Conservation (phyloP, 2,113 vertebrate species). For the Glareola pratincola region DNA sequence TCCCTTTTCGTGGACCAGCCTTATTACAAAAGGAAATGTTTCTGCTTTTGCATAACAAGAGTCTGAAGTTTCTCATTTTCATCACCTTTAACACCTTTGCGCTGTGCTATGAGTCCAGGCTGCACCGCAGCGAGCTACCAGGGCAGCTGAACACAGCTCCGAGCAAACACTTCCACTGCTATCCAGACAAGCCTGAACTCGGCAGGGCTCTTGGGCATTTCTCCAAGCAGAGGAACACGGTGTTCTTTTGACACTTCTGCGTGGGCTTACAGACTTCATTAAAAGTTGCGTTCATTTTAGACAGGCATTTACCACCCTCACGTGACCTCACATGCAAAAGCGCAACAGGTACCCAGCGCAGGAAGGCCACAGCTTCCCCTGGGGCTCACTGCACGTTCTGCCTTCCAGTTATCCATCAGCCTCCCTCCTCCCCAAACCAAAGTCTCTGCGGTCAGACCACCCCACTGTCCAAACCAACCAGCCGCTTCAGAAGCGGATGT, state of each 20-base stretch:
- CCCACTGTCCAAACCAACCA: not conserved
- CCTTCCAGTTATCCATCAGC: not conserved
- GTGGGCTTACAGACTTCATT: not conserved
- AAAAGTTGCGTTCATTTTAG: not conserved
- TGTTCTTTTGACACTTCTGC: not conserved
- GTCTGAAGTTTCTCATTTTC: not conserved
- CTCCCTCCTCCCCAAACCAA: not conserved
- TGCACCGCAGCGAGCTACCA: not conserved
- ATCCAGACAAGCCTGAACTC: not conserved
- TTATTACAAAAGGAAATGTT: not conserved
- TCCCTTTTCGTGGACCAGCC: not conserved
- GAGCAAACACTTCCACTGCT: not conserved
- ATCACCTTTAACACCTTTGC: not conserved
- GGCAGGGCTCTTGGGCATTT: not conserved
- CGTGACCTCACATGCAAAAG: not conserved
- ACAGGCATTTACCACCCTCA: not conserved
- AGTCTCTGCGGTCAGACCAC: not conserved
- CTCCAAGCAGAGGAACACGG: slow-evolving; percentile 40
- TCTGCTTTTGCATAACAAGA: not conserved
- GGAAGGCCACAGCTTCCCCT: not conserved
- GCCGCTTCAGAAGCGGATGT: not conserved
- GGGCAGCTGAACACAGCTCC: not conserved
- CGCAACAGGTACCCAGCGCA: not conserved
- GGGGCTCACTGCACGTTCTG: not conserved
- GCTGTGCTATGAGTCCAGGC: not conserved